A percentile compares a stretch with the other conserved stretches of the same genome.
These are phyloP conservation scores for Drosophila ficusphila DNA, from an alignment of 1,140 invertebrate species.

Conservation along the genomic window DNA sequence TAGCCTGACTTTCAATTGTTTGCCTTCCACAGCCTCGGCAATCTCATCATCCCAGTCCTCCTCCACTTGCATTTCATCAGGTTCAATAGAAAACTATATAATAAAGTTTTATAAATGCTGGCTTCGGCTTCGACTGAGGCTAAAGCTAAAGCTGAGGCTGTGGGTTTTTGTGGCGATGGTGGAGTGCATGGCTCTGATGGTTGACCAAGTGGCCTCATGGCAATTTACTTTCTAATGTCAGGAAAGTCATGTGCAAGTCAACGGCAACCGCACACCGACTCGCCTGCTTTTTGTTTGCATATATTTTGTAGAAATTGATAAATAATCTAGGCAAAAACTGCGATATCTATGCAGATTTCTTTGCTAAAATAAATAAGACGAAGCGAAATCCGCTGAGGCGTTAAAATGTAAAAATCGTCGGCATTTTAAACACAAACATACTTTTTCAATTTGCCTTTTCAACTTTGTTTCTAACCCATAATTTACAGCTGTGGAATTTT, in stretches of 20 bases:
- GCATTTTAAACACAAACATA: conserved; percentile 49
- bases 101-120: conserved; percentile 39
- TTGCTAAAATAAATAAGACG: conserved; percentile 41
- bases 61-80: conserved; percentile 40
- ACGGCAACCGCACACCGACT: conserved; percentile 29
- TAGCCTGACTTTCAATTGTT: conserved; percentile 56
- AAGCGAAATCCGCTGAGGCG: conserved; percentile 43
- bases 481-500: conserved; percentile 42
- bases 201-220: conserved; percentile 81
- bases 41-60: conserved; percentile 25
- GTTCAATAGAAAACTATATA: conserved; percentile 33
- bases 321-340: conserved; percentile 48
- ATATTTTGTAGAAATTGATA: conserved; percentile 60
- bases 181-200: conserved; percentile 43
- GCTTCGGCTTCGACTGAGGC: too few species aligned
- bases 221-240: conserved; percentile 83
- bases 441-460: conserved; percentile 40
- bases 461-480: conserved; percentile 24
- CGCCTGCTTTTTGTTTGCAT: conserved; percentile 16
- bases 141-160: too few species aligned
- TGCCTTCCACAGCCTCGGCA: conserved; percentile 16
- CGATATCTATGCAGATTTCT: conserved; percentile 66
- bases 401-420: conserved; percentile 54
- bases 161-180: conserved; percentile 30
- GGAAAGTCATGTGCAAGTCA: conserved; percentile 79